These are phyloP conservation scores for Theocolax elegans DNA, from an alignment of 1,140 invertebrate genomes.

Conservation along the genomic window DNA sequence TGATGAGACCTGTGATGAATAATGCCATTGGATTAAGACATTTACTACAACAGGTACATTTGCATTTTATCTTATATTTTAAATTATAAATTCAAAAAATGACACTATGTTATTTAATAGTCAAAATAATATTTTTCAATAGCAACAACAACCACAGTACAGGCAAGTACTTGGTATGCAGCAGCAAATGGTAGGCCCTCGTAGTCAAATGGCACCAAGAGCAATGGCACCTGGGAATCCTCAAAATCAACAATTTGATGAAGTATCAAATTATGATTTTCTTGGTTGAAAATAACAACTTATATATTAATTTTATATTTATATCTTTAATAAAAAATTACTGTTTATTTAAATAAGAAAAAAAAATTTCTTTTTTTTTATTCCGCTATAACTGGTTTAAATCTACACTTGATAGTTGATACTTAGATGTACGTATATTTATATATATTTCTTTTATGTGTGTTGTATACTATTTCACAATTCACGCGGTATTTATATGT, in stretches of 20 bases:
- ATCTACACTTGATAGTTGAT: too few relatives aligned
- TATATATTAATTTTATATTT: constrained; percentile 21
- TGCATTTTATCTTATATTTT: neutral
- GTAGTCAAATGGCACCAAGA: constrained; percentile 60
- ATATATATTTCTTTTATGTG: too few relatives aligned
- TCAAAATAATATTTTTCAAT: constrained; percentile 35
- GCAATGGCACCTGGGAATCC: constrained; percentile 61
- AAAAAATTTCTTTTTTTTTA: neutral
- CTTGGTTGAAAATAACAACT: constrained; percentile 53
- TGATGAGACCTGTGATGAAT: constrained; percentile 73
- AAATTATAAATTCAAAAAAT: too few relatives aligned
- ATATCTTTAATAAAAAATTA: constrained; percentile 20
- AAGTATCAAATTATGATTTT: constrained; percentile 67
- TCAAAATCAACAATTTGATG: constrained; percentile 68
- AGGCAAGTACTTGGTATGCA: constrained; percentile 66
- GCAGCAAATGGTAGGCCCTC: constrained; percentile 63
- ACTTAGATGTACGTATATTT: too few relatives aligned
- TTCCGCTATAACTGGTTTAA: too few relatives aligned
- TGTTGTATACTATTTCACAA: too few relatives aligned
- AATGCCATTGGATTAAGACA: constrained; percentile 78
- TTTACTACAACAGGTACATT: constrained; percentile 74
- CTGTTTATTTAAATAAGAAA: constrained; percentile 28
- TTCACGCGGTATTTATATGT: too few relatives aligned
- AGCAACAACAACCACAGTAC: constrained; percentile 65
- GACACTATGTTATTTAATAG: too few relatives aligned